These are phyloP conservation scores for Brachystomella parvula DNA, from an alignment of 1,140 invertebrate genomes.

Conservation along the genomic window DNA sequence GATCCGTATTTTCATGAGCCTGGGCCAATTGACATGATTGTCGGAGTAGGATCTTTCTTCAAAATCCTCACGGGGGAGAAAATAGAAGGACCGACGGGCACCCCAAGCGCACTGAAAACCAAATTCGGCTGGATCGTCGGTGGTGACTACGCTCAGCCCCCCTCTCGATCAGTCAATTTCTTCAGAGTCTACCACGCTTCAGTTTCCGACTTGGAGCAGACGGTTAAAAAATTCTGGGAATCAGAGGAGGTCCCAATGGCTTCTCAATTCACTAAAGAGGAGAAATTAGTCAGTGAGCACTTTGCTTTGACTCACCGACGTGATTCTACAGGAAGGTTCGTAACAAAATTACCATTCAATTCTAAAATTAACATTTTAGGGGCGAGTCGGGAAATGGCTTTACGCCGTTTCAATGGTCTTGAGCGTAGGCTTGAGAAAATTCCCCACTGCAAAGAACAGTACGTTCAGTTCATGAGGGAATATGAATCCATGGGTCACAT, in stretches of 20 bases:
- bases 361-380: conserved; percentile 19
- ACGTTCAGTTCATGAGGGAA: conserved; percentile 40
- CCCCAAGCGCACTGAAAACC: background rate
- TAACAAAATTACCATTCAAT: conserved; percentile 37
- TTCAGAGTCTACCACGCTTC: background rate
- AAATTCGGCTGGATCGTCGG: conserved; percentile 20
- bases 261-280: conserved; percentile 18
- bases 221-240: conserved; percentile 39
- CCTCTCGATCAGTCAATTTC: background rate
- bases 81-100: background rate
- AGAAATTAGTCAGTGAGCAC: conserved; percentile 36
- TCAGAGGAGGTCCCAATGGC: conserved; percentile 33
- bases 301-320: conserved; percentile 31
- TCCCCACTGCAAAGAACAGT: conserved; percentile 31
- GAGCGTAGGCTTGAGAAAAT: conserved; percentile 32
- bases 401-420: conserved; percentile 31
- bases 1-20: conserved; percentile 13
- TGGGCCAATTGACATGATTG: background rate
- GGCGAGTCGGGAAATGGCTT: conserved; percentile 25
- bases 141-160: conserved; percentile 2
- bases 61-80: background rate
- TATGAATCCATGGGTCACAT: conserved; percentile 39
- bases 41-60: conserved; percentile 12
- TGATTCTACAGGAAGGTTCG: conserved; percentile 31
- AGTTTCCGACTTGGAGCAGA: background rate